Base-by-base conservation (phyloP, 1,140 invertebrate species). In the Schmidtea mediterranea region DNA sequence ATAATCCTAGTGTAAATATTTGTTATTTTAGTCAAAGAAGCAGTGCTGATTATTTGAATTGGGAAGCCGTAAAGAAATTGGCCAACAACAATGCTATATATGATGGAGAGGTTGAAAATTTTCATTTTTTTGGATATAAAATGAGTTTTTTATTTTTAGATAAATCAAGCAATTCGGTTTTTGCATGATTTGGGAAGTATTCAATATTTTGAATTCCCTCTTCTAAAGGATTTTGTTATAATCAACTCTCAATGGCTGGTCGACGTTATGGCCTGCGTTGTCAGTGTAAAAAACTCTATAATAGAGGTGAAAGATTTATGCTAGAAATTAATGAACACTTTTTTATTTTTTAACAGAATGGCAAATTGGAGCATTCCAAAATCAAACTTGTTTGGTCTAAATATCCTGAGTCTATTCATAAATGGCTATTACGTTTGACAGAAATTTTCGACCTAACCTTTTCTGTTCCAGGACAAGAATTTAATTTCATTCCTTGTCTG, bases 231-330 rank as follows among this genome's bases (percentile, higher is more conserved):
- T 15, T 51, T 59, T 21, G 56, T 65, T 5, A 61, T 65, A n/a
- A 62, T 65, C 12, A 53, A 60, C n/a, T 61, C 63, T 10, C 63
- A 65, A 56, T 65, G 62, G 60, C 62, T 65, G 49, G 61, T 63
- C 6, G 59, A 65, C 52, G 59, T 61, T 18, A 62, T 65, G 60
- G 56, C 63, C 1, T 63, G 62, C 52, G 52, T 65, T 19, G 62
- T 65, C 10, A 61, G 60, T 37, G 60, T 65, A 10, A 57, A 63
- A 43, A 54, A 56, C 18, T 56, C 56, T 15, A 55, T 57, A 1
- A 59, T 62, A 19, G 53, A 61, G 56, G 59, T 62, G 46, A 36
- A 36, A 19, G 9, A 37, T n/a, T 21, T 5, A 1, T 2, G 3
- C n/a, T 32, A 26, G 15, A 47, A 47, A 6, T 46, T n/a, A 12